A percentile compares a stretch with the other conserved stretches of the same genome.
phyloP scores from a whole-genome alignment of 1,140 invertebrate genomes.

The Caenorhabditis remanei region DNA sequence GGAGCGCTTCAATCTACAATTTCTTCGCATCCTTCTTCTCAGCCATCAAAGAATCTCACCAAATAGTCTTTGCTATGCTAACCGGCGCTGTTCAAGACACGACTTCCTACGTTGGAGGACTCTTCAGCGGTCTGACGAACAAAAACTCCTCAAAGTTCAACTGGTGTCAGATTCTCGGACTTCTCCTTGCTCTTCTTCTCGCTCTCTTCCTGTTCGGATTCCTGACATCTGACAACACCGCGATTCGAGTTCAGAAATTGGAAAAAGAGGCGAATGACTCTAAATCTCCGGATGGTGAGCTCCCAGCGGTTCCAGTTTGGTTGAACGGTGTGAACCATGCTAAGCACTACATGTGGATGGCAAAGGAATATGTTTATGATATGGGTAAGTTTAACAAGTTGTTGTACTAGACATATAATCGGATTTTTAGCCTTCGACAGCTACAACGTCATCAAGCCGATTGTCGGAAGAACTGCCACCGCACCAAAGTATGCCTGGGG shows the following conservation, averaged over 20 bases:
- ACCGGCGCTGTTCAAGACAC: background rate
- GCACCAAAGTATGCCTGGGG: conserved; percentile 1
- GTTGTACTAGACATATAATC: background rate
- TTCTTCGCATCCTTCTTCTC: background rate
- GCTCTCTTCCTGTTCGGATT: conserved; percentile 13
- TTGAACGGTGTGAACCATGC: background rate
- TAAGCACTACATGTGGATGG: conserved; percentile 41
- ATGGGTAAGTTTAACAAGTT: background rate
- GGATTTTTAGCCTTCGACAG: background rate
- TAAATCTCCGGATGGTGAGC: background rate
- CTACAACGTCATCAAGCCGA: background rate
- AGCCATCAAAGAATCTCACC: background rate
- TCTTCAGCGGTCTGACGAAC: background rate
- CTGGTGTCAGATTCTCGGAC: background rate
- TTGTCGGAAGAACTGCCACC: background rate
- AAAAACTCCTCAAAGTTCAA: background rate
- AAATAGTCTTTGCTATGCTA: background rate
- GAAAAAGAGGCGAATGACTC: background rate
- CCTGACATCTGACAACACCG: conserved; percentile 17
- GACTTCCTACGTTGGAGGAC: background rate
- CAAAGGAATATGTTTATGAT: background rate
- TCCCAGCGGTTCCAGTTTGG: background rate
- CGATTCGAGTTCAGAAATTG: background rate
- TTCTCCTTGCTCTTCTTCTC: background rate
- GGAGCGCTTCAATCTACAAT: background rate